Evolutionary conservation across 2,888 invertebrate species (phyloP), one percentile per base, ranked within the genome.

Genomic region (Drosophila neutralis): DNA sequence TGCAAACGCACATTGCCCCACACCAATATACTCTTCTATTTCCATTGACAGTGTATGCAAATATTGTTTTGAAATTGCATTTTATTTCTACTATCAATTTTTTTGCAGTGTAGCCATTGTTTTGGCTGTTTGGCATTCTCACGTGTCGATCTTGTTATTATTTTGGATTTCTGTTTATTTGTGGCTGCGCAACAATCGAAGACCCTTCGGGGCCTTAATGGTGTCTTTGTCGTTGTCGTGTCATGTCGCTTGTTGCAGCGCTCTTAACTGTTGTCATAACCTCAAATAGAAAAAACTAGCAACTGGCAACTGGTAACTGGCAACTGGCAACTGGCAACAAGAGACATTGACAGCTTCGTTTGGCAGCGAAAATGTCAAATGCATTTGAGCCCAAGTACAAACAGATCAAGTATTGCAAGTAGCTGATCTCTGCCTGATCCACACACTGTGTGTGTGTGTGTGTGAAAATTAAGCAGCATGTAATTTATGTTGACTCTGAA

Each of bases 401-500:
- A 29, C 52, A 53, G 21, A 35, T 15, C 52, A 15, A 24, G 36
- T 38, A 38, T 53, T 53, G 52, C 33, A 36, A 13, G 51, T 42
- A 45, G 73, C 38, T n/a, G 33, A 38, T 52, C 38, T 53, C 31
- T 27, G 53, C n/a, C 10, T 2, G 42, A 29, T 54, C 54, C 38
- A 40, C 38, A 40, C 36, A 2, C 0, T 15, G 11, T 13, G 21
- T 45, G 29, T 58, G 49, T 35, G 29, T 29, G 29, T 74, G 76
- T 82, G 73, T 70, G 79, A 82, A 76, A 87, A 84, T 84, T 79
- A 76, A 84, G 85, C 82, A 56, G 79, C 89, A 53, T 68, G 82
- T 84, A 82, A 89, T 89, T 85, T 88, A 88, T 85, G 83, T 87
- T 85, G 88, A 85, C 90, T 85, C 86, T 83, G 88, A 86, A 83